Conservation (phyloP, 2,113 vertebrate species). For the Lophochroa leadbeateri region DNA sequence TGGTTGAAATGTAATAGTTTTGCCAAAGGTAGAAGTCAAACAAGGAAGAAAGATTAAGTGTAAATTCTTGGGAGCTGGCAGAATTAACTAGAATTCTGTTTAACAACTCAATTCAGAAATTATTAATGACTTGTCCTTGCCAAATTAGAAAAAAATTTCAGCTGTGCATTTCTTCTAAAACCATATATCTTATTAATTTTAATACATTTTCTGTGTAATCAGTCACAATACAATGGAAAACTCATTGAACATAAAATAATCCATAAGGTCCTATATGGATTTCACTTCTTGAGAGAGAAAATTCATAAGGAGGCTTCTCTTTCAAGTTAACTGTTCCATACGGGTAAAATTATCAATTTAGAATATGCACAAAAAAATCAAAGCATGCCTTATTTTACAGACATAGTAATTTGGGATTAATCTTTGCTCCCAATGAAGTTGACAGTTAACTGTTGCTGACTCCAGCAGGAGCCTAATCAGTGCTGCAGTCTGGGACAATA, state of each 20-base stretch:
- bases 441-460: background rate
- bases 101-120: conserved; percentile 55
- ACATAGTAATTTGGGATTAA: background rate
- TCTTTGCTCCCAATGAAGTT: background rate
- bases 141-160: background rate
- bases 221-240: conserved; percentile 49
- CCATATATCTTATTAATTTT: conserved; percentile 32
- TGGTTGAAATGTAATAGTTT: background rate
- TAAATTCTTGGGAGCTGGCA: conserved; percentile 54
- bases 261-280: background rate
- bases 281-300: conserved; percentile 8
- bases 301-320: background rate
- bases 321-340: background rate
- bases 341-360: conserved; percentile 14
- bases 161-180: background rate
- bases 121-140: conserved; percentile 45
- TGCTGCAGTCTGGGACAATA: background rate
- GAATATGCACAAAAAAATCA: background rate
- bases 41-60: conserved; percentile 58
- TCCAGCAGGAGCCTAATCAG: background rate
- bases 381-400: background rate
- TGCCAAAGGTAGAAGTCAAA: conserved; percentile 46
- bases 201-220: background rate
- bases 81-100: conserved; percentile 58
- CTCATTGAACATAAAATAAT: conserved; percentile 15